Evolutionary conservation across 92 coral and sea anemone genomes (phyloP), one percentile per base, ranked within the genome.

Genomic region (Phenganax marumi): DNA sequence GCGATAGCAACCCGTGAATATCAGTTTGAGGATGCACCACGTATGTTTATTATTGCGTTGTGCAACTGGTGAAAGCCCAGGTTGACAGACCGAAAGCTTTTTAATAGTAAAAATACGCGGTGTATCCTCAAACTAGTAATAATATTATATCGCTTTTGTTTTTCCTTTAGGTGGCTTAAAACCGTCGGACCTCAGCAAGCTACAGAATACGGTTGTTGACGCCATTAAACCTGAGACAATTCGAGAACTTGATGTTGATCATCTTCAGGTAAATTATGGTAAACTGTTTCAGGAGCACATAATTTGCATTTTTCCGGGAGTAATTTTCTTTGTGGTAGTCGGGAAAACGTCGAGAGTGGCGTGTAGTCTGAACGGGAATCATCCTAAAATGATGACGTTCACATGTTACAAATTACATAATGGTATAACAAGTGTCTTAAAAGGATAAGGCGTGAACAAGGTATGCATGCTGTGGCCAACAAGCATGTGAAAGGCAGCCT

Each of bases 191-290:
- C 84, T 96, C 57, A 77, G 90, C 21, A 96, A 96, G 81, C 87
- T 96, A 2, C 82, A 84, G 48, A 43, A 79, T 56, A 76, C 89
- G 50, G 96, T 89, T 12, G 89, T 96, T 23, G 97, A 96, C 64
- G 97, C 90, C 43, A 89, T 96, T 39, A 91, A 91, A n/a, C 97
- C 99, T 4, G 85, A 84, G 73, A 91, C 88, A 8, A 82, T 96
- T 10, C 84, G 70, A 68, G 84, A 89, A 33, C 90, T 96, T 93
- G 84, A 89, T 43, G 63, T 58, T 12, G 66, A 85, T 14, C 96
- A 88, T 69, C 82, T 90, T 6, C 76, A 92, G 96, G 99, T 90
- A 26, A 73, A 22, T 39, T 22, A 64, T 64, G 43, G 43, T 33
- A 1, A 33, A 33, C 5, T 5, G 5, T 33, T 0, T 33, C 43